Conservation (phyloP, 2,113 vertebrate genomes). For the Ibidorhyncha struthersii region DNA sequence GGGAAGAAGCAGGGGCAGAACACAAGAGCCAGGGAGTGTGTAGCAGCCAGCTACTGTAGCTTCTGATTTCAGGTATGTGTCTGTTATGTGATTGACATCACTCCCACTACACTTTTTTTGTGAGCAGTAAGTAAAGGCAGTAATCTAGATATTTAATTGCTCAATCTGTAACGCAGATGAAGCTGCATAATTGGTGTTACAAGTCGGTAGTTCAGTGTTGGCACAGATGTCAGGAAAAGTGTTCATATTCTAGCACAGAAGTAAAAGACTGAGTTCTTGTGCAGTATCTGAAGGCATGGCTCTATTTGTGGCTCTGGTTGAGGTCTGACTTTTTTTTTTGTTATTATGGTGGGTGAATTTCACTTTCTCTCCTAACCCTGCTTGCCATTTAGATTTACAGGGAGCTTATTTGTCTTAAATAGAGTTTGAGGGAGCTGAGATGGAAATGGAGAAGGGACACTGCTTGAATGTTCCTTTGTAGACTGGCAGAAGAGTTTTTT, state of each 20-base stretch:
- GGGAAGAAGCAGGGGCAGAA: background rate
- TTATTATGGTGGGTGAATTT: background rate
- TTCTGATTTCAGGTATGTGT: background rate
- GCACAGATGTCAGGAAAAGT: background rate
- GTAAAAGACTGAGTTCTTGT: background rate
- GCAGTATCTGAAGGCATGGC: background rate
- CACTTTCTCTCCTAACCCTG: rapidly evolving
- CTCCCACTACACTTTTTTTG: background rate
- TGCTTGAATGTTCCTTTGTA: background rate
- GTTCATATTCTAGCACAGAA: background rate
- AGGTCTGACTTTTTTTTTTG: background rate
- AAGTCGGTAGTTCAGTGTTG: background rate
- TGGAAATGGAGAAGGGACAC: rapidly evolving
- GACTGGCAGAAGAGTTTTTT: background rate
- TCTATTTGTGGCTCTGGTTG: background rate
- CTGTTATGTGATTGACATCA: background rate
- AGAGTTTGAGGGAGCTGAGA: background rate
- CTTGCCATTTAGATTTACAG: background rate
- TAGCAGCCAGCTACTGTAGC: background rate
- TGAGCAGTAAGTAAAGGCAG: background rate
- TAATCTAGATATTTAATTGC: background rate
- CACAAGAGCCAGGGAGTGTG: too few relatives aligned
- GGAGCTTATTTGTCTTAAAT: background rate
- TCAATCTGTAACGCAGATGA: conserved; percentile 24
- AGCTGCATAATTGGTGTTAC: background rate